Conservation (phyloP, 2,888 invertebrate genomes). For the Mythimna loreyi region DNA sequence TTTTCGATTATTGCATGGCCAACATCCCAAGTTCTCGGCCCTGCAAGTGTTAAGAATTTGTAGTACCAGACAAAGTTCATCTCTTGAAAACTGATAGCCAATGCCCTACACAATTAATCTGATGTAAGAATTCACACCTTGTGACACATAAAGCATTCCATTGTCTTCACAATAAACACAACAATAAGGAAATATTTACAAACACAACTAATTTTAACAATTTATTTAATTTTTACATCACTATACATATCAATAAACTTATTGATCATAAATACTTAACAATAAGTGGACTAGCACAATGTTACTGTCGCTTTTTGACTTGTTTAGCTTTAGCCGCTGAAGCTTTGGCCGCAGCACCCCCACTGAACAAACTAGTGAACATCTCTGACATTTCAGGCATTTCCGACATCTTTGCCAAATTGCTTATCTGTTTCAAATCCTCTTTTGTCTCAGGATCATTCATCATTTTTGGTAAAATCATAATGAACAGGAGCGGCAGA, state of each 20-base stretch:
- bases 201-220: conserved; percentile 54
- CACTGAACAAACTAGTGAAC: conserved; percentile 96
- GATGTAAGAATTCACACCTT: neutral
- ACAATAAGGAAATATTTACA: conserved; percentile 45
- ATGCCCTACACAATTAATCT: neutral
- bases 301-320: conserved; percentile 86
- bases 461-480: conserved; percentile 98
- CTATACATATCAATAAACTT: conserved; percentile 68
- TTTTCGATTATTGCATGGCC: no score
- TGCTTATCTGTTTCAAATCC: conserved; percentile 97
- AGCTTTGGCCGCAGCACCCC: conserved; percentile 91
- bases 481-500: conserved; percentile 96
- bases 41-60: no score
- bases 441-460: conserved; percentile 99
- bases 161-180: neutral
- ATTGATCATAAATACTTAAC: conserved; percentile 72
- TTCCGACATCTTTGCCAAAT: conserved; percentile 95
- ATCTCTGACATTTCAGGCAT: conserved; percentile 99
- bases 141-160: conserved; percentile 14
- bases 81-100: neutral
- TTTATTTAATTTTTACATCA: conserved; percentile 65
- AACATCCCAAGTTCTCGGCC: no score
- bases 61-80: no score
- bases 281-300: conserved; percentile 53
- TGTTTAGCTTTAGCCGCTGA: conserved; percentile 84